Base-by-base conservation (phyloP, 2,797 vertebrate species). In the Acomys russatus region DNA sequence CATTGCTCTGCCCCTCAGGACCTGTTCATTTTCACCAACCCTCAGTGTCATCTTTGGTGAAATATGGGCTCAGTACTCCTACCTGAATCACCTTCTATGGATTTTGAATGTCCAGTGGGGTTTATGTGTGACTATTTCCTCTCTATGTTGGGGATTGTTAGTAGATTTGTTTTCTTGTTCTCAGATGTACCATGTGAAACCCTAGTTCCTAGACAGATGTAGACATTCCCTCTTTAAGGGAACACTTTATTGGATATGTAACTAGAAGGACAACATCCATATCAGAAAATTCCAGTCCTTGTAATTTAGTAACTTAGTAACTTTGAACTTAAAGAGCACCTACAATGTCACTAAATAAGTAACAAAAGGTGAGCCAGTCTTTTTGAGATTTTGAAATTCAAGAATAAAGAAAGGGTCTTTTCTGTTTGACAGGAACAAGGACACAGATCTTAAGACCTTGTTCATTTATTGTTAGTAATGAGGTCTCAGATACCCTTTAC, bases 401-500 rank as follows among this genome's bases (percentile, higher is more conserved):
- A 59, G 25, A 68, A 85, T 88, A 68, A 90, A 85, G 28, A 71
- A 94, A 92, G 18, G 11, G 54, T 59, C 71, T 1, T 92, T 91
- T 97, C 56, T 66, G 17, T 88, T 90, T 95, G 51, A 66, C 38
- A 92, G 33, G 7, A 59, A 79, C 18, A 6, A 73, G 20, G 4
- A 88, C 33, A 63, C 12, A 95, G 71, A 88, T 77, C 68, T 92
- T 90, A 95, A 94, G 56, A 66, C 8, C 6, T 88, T 95, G 35
- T 91, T 91, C 83, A n/a, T 89, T 22, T 73, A n/a, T 88, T 88
- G 77, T 91, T 93, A 95, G 61, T 80, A 89, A 11, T 93, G 82
- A 96, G 22, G 4, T 9, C 74, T 88, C 93, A 90, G 63, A 70
- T 3, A 7, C 77, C 23, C 71, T 90, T 85, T 78, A 25, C 49